Percentiles rank a stretch among this genome's conserved stretches.
phyloP scores from a whole-genome alignment of 1,140 invertebrate species.

The Heterodera schachtii region DNA sequence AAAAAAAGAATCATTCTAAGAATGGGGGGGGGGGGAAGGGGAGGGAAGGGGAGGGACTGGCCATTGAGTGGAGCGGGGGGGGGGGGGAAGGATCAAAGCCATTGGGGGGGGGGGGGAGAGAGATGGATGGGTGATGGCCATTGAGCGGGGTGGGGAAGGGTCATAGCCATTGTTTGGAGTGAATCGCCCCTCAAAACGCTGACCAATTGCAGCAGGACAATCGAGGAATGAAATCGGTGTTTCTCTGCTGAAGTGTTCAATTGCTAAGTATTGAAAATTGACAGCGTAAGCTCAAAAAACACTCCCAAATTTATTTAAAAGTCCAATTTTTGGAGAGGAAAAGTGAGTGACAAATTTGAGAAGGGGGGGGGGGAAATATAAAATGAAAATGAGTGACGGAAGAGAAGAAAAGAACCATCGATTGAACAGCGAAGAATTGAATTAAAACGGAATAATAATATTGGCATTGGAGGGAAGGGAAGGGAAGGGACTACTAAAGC shows the following conservation, averaged over 20 bases:
- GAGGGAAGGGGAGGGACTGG: no score
- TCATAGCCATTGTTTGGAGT: no score
- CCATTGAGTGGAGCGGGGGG: no score
- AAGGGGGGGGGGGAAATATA: neutral
- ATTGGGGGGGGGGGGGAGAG: no score
- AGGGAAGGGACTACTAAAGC: conserved; percentile 3
- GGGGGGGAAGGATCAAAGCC: no score
- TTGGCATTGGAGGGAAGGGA: neutral
- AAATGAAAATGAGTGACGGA: neutral
- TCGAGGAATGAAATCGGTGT: neutral
- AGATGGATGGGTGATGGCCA: no score
- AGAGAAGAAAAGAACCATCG: neutral
- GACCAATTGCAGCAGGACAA: no score
- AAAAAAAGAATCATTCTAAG: no score
- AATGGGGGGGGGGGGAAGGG: no score
- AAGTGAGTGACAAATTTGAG: neutral
- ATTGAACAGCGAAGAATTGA: no score
- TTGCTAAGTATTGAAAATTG: neutral
- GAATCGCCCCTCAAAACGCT: no score
- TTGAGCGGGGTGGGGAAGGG: no score
- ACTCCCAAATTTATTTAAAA: neutral
- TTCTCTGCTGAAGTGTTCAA: neutral
- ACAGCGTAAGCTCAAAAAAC: neutral
- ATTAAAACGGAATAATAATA: neutral
- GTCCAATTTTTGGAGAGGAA: neutral